Base-by-base conservation (phyloP, 2,888 invertebrate genomes). In the Erpobdella octoculata region DNA sequence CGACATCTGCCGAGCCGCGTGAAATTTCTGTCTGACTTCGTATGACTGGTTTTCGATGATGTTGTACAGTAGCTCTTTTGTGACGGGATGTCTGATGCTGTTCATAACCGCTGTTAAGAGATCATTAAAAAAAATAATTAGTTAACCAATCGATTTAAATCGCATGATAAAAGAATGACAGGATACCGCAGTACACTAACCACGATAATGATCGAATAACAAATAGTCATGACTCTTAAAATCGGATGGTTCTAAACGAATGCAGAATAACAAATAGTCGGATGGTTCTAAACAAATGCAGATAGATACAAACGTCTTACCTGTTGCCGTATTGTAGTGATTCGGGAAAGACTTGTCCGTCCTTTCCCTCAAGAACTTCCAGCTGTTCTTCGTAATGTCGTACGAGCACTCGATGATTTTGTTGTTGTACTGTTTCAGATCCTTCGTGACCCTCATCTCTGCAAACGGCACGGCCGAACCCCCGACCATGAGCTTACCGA, bases 331-430 rank as follows among this genome's bases (percentile, higher is more conserved):
- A 8, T 86, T 87, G 76, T 83, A 89, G 76, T 91, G 90, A 84
- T 98, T 99, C 0, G 98, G 96, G 83, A 88, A 91, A 0, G 93
- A 92, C 85, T 99, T 99, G 84, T 99, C 98, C 0, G 91, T 93
- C 76, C 98, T 86, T 82, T 94, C 92, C 72, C 97, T 87, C 92
- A 99, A 91, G 81, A 91, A 94, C 69, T 89, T 87, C 98, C 98
- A 99, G 76, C 88, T 85, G 38, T 78, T 78, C 8, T 79, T 78
- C n/a, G n/a, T n/a, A n/a, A n/a, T n/a, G 74, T 92, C 91, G 78
- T 85, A 89, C 78, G 89, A 90, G 84, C 98, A 99, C 85, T 99
- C 98, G 68, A 99, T 88, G 72, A 99, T 98, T 85, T 96, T 95
- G 79, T 90, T 90, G 84, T 98, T 87, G 67, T 91, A 85, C 46